phyloP scores from a whole-genome alignment of 2,888 invertebrate genomes.

The Sesia bembeciformis region DNA sequence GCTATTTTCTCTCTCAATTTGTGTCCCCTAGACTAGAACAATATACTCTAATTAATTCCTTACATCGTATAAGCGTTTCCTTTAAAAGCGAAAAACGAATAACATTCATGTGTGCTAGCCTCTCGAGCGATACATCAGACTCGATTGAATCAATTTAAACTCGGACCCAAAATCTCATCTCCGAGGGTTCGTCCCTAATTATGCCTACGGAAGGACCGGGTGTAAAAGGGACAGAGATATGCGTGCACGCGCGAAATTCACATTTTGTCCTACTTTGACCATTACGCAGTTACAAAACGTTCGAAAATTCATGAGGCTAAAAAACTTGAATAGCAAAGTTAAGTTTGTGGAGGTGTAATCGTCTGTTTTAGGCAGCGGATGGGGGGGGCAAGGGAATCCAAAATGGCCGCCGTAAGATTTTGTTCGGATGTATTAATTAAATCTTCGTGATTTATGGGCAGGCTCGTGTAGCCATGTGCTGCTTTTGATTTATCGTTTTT shows the following conservation, averaged over 20 bases:
- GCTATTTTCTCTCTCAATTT: background rate
- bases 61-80: conserved; percentile 27
- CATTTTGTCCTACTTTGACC: background rate
- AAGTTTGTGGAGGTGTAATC: conserved; percentile 57
- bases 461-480: conserved; percentile 51
- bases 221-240: conserved; percentile 46
- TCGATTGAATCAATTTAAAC: conserved; percentile 72
- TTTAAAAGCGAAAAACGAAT: conserved; percentile 26
- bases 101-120: conserved; percentile 23
- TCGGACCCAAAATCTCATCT: conserved; percentile 62
- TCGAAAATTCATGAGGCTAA: background rate
- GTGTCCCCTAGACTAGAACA: background rate
- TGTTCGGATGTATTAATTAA: conserved; percentile 70
- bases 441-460: conserved; percentile 70
- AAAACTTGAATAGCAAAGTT: conserved; percentile 1
- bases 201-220: conserved; percentile 62
- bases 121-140: conserved; percentile 57
- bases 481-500: conserved; percentile 61
- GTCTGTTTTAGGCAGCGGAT: conserved; percentile 56
- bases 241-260: conserved; percentile 14
- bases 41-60: conserved; percentile 44
- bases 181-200: conserved; percentile 67
- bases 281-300: background rate
- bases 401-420: conserved; percentile 70
- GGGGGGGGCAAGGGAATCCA: conserved; percentile 60